Evolutionary conservation across 2,797 vertebrate genomes (phyloP).

Genomic region (Geotrypetes seraphini): DNA sequence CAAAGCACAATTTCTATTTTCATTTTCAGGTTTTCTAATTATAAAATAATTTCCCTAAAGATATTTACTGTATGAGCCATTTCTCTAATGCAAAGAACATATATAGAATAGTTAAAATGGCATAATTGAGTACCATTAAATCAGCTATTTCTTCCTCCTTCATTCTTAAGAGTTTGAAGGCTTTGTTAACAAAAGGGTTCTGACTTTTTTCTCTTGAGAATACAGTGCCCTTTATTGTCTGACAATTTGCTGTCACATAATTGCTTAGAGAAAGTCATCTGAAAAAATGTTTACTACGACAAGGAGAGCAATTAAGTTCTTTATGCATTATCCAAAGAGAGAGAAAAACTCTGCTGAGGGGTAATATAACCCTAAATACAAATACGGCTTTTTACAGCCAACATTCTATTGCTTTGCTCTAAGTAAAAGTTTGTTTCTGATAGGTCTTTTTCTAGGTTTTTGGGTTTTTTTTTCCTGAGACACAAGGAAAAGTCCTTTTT

Average conservation of each 20-base stretch:
- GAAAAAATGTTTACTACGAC: slow-evolving; percentile 27
- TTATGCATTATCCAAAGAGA: slow-evolving; percentile 13
- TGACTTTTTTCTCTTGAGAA: slow-evolving; percentile 6
- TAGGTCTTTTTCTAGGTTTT: no score
- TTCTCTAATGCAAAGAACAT: no score
- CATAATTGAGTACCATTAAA: no score
- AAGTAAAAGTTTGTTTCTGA: slow-evolving; percentile 41
- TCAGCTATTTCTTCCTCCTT: background rate
- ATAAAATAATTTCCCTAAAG: no score
- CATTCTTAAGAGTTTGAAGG: background rate
- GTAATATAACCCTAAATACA: slow-evolving; percentile 26
- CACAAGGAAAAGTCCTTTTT: background rate
- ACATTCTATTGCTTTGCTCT: slow-evolving; percentile 8
- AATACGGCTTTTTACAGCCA: slow-evolving; percentile 23
- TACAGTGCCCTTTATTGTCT: slow-evolving; percentile 14
- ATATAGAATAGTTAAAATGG: no score
- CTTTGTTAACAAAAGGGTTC: background rate
- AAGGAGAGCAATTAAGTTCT: slow-evolving; percentile 19
- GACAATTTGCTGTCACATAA: slow-evolving; percentile 7
- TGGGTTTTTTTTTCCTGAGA: background rate
- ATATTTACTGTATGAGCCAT: no score
- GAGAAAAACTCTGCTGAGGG: slow-evolving; percentile 14
- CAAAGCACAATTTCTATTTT: no score
- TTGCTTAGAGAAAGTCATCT: slow-evolving; percentile 19
- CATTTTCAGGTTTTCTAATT: no score